Evolutionary conservation across 2,888 invertebrate species (phyloP).

Genomic region (Copidosoma aretas): DNA sequence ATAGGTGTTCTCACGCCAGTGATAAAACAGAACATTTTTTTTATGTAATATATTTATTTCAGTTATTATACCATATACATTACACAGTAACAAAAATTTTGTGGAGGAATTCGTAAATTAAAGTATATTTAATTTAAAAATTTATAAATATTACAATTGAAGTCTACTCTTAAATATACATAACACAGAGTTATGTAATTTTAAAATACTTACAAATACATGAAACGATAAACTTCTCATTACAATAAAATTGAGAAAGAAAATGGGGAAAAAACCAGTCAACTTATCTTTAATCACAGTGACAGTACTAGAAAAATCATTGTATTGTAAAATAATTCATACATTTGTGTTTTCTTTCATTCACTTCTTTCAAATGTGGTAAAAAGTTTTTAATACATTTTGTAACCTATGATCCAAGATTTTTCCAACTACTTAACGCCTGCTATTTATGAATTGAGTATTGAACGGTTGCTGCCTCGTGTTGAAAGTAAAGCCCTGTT

Average conservation of each 20-base stretch:
- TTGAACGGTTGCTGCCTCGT: constrained; percentile 42
- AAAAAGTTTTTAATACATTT: constrained; percentile 35
- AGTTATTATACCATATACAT: neutral
- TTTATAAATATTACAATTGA: neutral
- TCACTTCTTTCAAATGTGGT: constrained; percentile 3
- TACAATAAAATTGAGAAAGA: constrained; percentile 23
- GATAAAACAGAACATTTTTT: neutral
- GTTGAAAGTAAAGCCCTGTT: constrained; percentile 40
- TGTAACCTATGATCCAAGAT: constrained; percentile 10
- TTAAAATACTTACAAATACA: constrained; percentile 36
- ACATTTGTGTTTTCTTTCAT: neutral
- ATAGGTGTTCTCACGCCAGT: too few species aligned
- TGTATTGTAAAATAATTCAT: constrained; percentile 6
- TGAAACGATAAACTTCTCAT: constrained; percentile 19
- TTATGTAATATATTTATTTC: neutral
- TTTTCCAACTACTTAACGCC: constrained; percentile 41
- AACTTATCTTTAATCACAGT: constrained; percentile 9
- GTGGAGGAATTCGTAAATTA: neutral
- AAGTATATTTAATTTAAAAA: neutral
- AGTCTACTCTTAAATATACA: too few species aligned
- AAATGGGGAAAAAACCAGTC: constrained; percentile 13
- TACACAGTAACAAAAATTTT: neutral
- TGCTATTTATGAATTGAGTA: constrained; percentile 46
- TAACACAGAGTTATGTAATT: constrained; percentile 15
- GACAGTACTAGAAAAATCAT: constrained; percentile 3